phyloP scores from a whole-genome alignment of 2,113 vertebrate genomes.

The Periophthalmodon schlosseri region DNA sequence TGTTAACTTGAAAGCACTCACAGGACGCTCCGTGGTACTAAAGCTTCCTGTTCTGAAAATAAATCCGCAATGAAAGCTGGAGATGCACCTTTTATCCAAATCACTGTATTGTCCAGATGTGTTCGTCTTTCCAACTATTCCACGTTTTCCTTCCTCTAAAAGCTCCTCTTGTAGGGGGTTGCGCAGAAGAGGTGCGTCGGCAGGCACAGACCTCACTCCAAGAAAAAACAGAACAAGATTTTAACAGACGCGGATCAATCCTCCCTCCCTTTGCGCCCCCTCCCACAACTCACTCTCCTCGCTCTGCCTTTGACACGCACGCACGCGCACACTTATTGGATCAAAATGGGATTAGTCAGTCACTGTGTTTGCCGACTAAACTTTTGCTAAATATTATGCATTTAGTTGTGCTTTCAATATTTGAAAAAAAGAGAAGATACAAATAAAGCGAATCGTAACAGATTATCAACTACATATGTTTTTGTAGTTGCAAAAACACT shows the following conservation, averaged over 20 bases:
- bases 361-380: slow-evolving; percentile 63
- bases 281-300: slow-evolving; percentile 35
- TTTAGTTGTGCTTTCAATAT: slow-evolving; percentile 35
- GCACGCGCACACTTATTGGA: slow-evolving; percentile 70
- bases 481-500: too few relatives aligned
- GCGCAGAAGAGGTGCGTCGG: slow-evolving; percentile 74
- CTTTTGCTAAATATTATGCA: slow-evolving; percentile 34
- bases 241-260: slow-evolving; percentile 81
- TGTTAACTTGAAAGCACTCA: slow-evolving; percentile 69
- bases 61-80: slow-evolving; percentile 57
- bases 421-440: slow-evolving; percentile 23
- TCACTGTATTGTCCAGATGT: slow-evolving; percentile 54
- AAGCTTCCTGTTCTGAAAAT: slow-evolving; percentile 53
- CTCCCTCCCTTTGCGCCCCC: slow-evolving; percentile 63
- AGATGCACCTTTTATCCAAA: slow-evolving; percentile 65
- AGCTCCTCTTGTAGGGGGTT: slow-evolving; percentile 66
- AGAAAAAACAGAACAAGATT: slow-evolving; percentile 80
- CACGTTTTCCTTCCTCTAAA: slow-evolving; percentile 63
- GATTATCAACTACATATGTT: too few relatives aligned
- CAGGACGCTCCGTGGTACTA: slow-evolving; percentile 55
- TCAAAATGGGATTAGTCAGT: slow-evolving; percentile 74
- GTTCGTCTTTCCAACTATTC: slow-evolving; percentile 52
- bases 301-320: slow-evolving; percentile 42
- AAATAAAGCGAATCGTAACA: neutral
- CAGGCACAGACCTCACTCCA: slow-evolving; percentile 78